These are phyloP conservation scores for Araneus ventricosus DNA, from an alignment of 1,140 invertebrate species.

Conservation along the genomic window DNA sequence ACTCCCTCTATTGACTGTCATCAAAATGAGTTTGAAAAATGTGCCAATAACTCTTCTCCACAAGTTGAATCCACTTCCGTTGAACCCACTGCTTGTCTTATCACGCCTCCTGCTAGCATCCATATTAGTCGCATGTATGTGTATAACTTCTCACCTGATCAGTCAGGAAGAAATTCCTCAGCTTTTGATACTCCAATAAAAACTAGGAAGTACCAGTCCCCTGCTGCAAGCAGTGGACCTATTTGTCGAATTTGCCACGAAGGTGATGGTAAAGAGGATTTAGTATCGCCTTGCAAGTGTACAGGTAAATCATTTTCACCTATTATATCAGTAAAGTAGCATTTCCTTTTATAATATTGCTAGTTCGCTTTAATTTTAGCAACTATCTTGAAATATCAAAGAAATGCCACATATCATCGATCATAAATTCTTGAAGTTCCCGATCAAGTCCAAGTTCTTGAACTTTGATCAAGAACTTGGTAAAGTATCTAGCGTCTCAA, in stretches of 20 bases:
- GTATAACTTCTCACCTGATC: slow-evolving; percentile 59
- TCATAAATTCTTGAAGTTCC: too few relatives aligned
- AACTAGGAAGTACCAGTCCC: slow-evolving; percentile 19
- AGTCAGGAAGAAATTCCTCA: not conserved
- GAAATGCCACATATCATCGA: too few relatives aligned
- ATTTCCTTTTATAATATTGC: too few relatives aligned
- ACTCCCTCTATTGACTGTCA: not conserved
- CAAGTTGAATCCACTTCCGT: not conserved
- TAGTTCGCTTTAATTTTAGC: too few relatives aligned
- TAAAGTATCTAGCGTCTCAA: too few relatives aligned
- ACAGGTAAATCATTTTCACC: slow-evolving; percentile 75
- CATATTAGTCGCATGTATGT: slow-evolving; percentile 60
- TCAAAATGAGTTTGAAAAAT: not conserved
- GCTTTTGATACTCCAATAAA: slow-evolving; percentile 1
- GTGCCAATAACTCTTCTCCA: not conserved
- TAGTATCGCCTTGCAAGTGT: slow-evolving; percentile 84
- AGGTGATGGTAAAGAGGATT: slow-evolving; percentile 81
- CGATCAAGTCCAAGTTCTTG: too few relatives aligned
- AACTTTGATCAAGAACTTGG: too few relatives aligned
- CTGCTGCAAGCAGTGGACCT: slow-evolving; percentile 73
- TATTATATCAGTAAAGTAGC: too few relatives aligned
- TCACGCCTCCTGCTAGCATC: slow-evolving; percentile 45
- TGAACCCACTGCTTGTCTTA: slow-evolving; percentile 9
- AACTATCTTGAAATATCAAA: too few relatives aligned
- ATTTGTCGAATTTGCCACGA: slow-evolving; percentile 81